Conservation (phyloP, 2,113 vertebrate genomes). For the Microcebus griseorufus region DNA sequence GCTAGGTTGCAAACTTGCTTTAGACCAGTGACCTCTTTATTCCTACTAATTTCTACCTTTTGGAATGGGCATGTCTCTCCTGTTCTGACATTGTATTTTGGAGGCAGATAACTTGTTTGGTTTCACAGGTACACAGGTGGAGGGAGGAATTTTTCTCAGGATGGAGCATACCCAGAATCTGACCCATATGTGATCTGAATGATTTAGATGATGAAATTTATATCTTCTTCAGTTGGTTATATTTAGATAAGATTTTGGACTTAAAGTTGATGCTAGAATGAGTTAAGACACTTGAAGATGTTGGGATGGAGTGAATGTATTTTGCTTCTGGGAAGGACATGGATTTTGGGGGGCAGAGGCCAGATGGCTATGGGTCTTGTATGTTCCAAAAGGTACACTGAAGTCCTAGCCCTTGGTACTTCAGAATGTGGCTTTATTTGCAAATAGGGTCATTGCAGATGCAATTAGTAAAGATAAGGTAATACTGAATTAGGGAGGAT, state of each 20-base stretch:
- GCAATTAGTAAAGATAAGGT: background rate
- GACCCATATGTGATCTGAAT: background rate
- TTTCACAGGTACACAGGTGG: background rate
- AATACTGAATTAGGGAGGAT: background rate
- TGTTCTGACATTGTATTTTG: background rate
- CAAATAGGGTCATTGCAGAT: background rate
- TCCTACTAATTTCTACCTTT: background rate
- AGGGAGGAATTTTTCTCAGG: background rate
- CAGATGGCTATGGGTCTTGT: background rate
- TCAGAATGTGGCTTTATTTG: background rate
- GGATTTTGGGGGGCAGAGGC: background rate
- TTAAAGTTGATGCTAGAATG: background rate
- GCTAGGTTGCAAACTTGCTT: background rate
- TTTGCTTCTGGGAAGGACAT: background rate
- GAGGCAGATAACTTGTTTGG: background rate
- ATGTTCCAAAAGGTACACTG: background rate
- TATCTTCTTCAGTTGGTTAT: background rate
- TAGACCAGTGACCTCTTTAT: background rate
- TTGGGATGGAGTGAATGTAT: background rate
- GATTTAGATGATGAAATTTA: background rate
- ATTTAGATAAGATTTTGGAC: background rate
- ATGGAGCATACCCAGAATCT: background rate
- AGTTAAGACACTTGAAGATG: background rate
- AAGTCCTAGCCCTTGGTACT: no score
- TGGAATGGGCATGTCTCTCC: background rate